These are phyloP conservation scores for Heliconius erato DNA, from an alignment of 2,888 invertebrate genomes.

Conservation along the genomic window DNA sequence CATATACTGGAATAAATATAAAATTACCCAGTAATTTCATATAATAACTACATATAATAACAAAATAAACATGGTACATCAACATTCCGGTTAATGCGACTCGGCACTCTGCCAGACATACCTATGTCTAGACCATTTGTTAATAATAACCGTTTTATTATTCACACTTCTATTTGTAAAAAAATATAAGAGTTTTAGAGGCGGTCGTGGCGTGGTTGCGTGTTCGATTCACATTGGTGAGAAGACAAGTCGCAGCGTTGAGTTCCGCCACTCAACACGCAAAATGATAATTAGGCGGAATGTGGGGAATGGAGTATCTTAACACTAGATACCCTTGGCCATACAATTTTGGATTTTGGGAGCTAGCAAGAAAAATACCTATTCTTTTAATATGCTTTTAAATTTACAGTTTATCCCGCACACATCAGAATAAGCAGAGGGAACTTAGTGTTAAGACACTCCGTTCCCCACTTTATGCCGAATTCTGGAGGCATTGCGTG, in stretches of 20 bases:
- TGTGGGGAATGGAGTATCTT: neutral
- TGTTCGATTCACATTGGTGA: neutral
- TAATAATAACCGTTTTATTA: conserved; percentile 44
- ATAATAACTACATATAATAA: conserved; percentile 13
- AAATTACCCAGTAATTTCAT: neutral
- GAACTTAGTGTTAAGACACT: too few species aligned
- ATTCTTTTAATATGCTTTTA: too few species aligned
- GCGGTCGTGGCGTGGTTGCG: neutral
- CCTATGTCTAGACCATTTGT: conserved; percentile 41
- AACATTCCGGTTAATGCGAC: conserved; percentile 15
- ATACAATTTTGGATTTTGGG: neutral
- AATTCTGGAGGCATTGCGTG: too few species aligned
- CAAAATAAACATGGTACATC: conserved; percentile 17
- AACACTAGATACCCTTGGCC: neutral
- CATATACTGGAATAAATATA: neutral
- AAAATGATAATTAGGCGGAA: neutral
- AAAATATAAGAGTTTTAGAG: neutral
- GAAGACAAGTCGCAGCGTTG: neutral
- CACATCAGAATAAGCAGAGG: too few species aligned
- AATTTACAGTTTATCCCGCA: too few species aligned
- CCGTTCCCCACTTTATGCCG: too few species aligned
- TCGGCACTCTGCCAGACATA: conserved; percentile 40
- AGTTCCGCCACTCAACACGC: neutral
- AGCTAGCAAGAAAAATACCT: too few species aligned
- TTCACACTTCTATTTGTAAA: conserved; percentile 25